phyloP scores from a whole-genome alignment of 2,113 vertebrate genomes.

The Rhadina sibilatrix region DNA sequence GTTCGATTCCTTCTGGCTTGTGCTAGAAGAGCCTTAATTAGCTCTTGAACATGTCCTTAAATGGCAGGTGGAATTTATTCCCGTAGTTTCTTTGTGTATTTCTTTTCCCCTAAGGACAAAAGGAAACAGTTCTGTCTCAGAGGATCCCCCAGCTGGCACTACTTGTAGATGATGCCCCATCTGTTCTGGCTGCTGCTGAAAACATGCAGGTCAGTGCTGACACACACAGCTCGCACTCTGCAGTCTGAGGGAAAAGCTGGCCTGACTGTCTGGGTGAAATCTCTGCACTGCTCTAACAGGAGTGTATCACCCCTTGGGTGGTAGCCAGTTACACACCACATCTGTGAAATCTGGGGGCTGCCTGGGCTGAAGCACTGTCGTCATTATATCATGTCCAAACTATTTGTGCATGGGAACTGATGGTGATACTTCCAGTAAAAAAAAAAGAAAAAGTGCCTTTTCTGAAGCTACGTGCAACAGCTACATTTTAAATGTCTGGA shows the following conservation, averaged over 20 bases:
- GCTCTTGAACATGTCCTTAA: neutral
- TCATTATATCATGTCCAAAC: neutral
- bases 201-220: neutral
- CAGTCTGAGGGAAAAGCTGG: neutral
- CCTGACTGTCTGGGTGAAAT: neutral
- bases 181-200: neutral
- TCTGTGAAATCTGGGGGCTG: neutral
- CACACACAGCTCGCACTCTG: neutral
- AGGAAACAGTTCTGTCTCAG: neutral
- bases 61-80: constrained; percentile 12
- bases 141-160: neutral
- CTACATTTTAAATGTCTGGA: neutral
- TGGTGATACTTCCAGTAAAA: neutral
- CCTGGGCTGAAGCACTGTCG: neutral
- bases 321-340: neutral
- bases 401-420: constrained; percentile 23
- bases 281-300: neutral
- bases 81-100: neutral
- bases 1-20: neutral
- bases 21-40: neutral
- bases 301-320: neutral
- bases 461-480: neutral
- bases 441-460: neutral
- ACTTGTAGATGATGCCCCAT: neutral
- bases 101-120: neutral